Base-by-base conservation (phyloP, 2,797 vertebrate genomes). In the Chaetophractus vellerosus region DNA sequence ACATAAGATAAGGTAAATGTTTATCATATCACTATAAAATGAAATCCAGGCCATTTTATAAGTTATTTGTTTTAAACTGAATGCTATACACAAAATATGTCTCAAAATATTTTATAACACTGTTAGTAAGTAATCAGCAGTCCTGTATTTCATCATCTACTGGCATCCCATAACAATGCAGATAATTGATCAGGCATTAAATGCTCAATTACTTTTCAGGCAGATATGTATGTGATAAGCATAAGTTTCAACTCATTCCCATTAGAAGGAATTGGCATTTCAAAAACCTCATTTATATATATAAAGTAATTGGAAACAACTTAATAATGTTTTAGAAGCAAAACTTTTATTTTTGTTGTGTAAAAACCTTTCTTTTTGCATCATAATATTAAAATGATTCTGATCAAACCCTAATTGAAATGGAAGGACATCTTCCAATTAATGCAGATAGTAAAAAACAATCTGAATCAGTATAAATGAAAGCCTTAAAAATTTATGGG, bases 341-440 rank as follows among this genome's bases (percentile, higher is more conserved):
- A 81, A 82, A 11, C 0, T 71, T 83, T 72, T 23, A 0, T 31
- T 91, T 88, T 90, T 82, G 55, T 59, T 66, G 74, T 59, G 55
- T 79, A 63, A 89, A 87, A 94, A 50, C 0, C 63, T 6, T 45
- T 6, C 55, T 74, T 85, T 82, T 15, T 80, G 4, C 68, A 71
- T 21, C 26, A 88, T 0, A n/a, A 2, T 68, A 36, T 78, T 33
- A 87, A 59, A 91, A 87, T 91, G 3, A 64, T 84, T 94, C 61
- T 94, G n/a, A 84, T n/a, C 63, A 95, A 66, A 26, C 1, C 23
- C 19, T 82, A 89, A 88, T 87, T 94, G 59, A 90, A 76, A 92
- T 48, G 64, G 38, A 91, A 95, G 41, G 55, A 92, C 59, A 89
- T 1, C 9, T 93, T 96, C 66, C 38, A 95, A 66, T 85, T 96